Evolutionary conservation across 2,888 invertebrate species (phyloP), one percentile per base, ranked within the genome.

Genomic region (Hedya salicella): DNA sequence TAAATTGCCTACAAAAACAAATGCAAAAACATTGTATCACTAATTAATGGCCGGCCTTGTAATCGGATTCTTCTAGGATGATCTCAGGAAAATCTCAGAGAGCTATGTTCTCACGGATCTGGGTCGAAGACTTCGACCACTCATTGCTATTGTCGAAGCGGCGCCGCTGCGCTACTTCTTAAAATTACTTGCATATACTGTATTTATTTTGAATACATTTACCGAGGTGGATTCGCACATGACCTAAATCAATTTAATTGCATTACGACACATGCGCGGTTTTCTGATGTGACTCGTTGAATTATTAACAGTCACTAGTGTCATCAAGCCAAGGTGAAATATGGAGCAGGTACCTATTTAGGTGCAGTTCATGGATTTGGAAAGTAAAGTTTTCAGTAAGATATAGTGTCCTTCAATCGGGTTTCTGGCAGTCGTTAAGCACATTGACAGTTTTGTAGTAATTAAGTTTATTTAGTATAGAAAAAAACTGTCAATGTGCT

Each of bases 241-340:
- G 50, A 60, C 52, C 60, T 53, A 60, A 66, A 60, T 66, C 60
- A 66, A 53, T 66, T 66, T 53, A 39, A 53, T 60, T 46, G 46
- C 60, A 36, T 65, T 65, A 65, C 64, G 57, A 65, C 50, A 59
- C 52, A 59, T 56, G 25, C 44, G 17, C 59, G 8, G 42, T 59
- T 46, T 50, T 52, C 25, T 40, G 57, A 39, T 44, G 50, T 32
- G 36, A 39, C 57, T n/a, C 13, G 30, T 57, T 32, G 57, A 52
- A 64, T 57, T 57, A 42, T 42, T 50, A 64, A 32, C 49, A 42
- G 56, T 40, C 14, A 48, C 25, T 40, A 17, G 9, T 30, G 48
- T 40, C 46, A 54, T 19, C 25, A 39, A 54, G 46, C 39, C 53
- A 39, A 62, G 62, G 46, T 48, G 21, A 46, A 42, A 50, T 19